Percentiles rank a stretch among this genome's conserved stretches.
phyloP scores from a whole-genome alignment of 1,140 invertebrate genomes.

The Catajapyx aquilonaris region DNA sequence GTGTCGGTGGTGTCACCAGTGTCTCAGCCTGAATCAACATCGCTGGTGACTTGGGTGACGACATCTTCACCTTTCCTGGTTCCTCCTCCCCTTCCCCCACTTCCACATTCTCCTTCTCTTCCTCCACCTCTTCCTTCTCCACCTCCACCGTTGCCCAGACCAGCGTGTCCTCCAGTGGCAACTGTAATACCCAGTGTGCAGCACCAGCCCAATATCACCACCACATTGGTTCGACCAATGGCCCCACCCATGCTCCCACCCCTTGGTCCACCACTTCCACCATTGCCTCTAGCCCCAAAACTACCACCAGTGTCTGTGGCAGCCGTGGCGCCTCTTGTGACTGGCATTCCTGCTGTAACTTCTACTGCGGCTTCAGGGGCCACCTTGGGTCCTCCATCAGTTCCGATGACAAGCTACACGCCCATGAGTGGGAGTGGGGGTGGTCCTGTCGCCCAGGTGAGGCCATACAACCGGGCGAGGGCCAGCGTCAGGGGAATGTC shows the following conservation, averaged over 20 bases:
- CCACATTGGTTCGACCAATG: neutral
- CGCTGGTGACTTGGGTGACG: too few species aligned
- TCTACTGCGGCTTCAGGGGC: slow-evolving; percentile 1
- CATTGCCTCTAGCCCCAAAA: neutral
- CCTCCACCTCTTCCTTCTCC: neutral
- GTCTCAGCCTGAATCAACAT: too few species aligned
- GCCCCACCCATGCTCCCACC: neutral
- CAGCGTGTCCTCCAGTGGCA: neutral
- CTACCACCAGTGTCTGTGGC: neutral
- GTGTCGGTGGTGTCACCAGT: too few species aligned
- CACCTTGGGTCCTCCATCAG: too few species aligned
- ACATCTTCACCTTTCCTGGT: too few species aligned
- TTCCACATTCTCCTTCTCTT: neutral
- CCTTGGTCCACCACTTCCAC: neutral
- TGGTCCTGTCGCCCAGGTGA: neutral
- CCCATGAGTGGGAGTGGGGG: too few species aligned
- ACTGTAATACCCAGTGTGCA: neutral
- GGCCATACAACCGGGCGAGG: too few species aligned
- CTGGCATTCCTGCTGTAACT: too few species aligned
- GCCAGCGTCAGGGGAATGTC: too few species aligned
- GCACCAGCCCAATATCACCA: neutral
- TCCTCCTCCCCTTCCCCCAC: neutral
- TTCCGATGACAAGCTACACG: too few species aligned
- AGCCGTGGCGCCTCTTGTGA: too few species aligned
- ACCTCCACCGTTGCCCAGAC: neutral